Evolutionary conservation across 2,888 invertebrate genomes (phyloP).

Genomic region (Cabera pusaria): DNA sequence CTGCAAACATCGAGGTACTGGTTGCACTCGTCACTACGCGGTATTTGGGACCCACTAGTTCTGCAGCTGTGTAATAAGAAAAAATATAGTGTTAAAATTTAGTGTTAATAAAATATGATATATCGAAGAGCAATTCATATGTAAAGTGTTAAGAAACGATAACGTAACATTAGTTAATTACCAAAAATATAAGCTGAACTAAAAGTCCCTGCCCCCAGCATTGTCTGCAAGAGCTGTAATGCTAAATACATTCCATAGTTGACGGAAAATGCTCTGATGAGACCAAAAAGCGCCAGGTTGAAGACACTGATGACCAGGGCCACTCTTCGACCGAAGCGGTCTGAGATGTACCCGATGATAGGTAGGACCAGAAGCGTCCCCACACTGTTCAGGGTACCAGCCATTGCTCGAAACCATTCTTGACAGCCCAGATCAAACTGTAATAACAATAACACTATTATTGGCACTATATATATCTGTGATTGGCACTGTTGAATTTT

Average conservation of each 20-base stretch:
- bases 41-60: constrained; percentile 89
- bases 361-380: constrained; percentile 85
- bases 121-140: too few species aligned
- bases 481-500: too few species aligned
- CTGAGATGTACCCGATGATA: constrained; percentile 82
- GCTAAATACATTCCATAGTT: constrained; percentile 80
- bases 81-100: too few species aligned
- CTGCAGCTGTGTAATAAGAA: constrained; percentile 85
- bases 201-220: constrained; percentile 77
- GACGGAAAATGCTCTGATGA: constrained; percentile 80
- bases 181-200: constrained; percentile 75
- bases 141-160: too few species aligned
- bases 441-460: too few species aligned
- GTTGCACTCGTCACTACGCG: constrained; percentile 88
- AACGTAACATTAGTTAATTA: constrained; percentile 33
- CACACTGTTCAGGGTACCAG: constrained; percentile 86
- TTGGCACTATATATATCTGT: too few species aligned
- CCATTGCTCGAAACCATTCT: constrained; percentile 87
- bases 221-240: constrained; percentile 80
- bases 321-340: constrained; percentile 81
- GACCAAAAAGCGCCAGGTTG: constrained; percentile 1
- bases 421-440: constrained; percentile 2
- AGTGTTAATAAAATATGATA: too few species aligned
- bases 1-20: constrained; percentile 87
- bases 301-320: constrained; percentile 67